Evolutionary conservation across 2,888 invertebrate species (phyloP), one percentile per base, ranked within the genome.

Genomic region (Dasypolia templi): DNA sequence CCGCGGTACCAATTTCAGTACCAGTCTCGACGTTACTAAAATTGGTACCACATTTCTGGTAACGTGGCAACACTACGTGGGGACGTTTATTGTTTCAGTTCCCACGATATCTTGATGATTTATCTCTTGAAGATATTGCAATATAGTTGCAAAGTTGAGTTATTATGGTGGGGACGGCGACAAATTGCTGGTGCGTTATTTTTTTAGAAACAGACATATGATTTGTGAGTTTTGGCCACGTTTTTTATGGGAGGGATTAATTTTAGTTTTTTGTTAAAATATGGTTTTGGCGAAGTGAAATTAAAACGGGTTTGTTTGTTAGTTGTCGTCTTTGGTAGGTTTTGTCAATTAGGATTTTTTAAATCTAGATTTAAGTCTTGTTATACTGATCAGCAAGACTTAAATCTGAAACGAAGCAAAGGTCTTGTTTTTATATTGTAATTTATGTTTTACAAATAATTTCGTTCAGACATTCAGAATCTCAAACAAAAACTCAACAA

Each of bases 61-160:
- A 65, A 62, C 71, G 53, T 61, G 72, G 58, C 77, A 77, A 51
- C 68, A 63, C 75, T 39, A 65, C 42, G 53, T 35, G 58, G 51
- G 62, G 42, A 84, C 87, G 85, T 87, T 88, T 89, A 90, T 89
- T 91, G 90, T 90, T 89, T 89, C 88, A 79, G 68, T 68, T 76
- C 75, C 72, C 77, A 75, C 84, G 72, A 85, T 82, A 86, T 83
- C 84, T 86, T 68, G 80, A 87, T 90, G 90, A 90, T 90, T 87
- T 88, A 90, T 87, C 67, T 84, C 82, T 78, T 63, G 63, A 77
- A 87, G 87, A 86, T 87, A 90, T 90, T 90, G 90, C 89, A 89
- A 88, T 90, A 87, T 87, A 86, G 88, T 86, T 90, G 89, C 90
- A 90, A 87, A 85, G 81, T 79, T 89, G 88, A 88, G 81, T 88